Conservation (phyloP, 2,888 invertebrate genomes). For the Hoplodrina blanda region DNA sequence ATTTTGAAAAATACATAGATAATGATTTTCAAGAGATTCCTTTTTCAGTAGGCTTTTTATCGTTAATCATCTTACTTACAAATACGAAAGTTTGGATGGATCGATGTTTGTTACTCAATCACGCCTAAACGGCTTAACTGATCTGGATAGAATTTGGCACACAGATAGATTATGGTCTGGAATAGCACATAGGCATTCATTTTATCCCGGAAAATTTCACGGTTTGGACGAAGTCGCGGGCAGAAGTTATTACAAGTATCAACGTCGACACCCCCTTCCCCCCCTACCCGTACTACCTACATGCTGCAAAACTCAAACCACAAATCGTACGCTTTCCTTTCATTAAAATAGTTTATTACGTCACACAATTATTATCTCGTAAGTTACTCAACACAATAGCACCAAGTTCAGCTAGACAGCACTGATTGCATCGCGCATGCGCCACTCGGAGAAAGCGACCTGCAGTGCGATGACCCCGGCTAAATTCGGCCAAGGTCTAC, state of each 20-base stretch:
- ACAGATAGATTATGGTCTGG: no score
- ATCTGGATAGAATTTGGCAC: no score
- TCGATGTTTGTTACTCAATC: no score
- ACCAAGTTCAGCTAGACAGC: slow-evolving; percentile 65
- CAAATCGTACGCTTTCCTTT: slow-evolving; percentile 22
- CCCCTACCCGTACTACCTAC: background rate
- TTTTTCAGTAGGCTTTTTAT: background rate
- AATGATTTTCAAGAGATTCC: no score
- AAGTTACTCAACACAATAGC: slow-evolving; percentile 62
- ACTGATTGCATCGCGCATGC: slow-evolving; percentile 78
- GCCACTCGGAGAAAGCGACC: slow-evolving; percentile 84
- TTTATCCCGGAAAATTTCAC: no score
- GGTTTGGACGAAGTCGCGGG: no score
- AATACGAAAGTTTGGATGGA: no score
- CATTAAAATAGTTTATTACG: slow-evolving; percentile 51
- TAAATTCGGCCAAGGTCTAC: slow-evolving; percentile 88
- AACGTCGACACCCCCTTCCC: background rate
- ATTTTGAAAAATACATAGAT: background rate
- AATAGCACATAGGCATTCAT: no score
- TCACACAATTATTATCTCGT: slow-evolving; percentile 55
- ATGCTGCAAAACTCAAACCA: background rate
- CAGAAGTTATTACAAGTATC: no score
- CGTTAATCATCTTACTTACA: no score
- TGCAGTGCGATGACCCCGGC: slow-evolving; percentile 79
- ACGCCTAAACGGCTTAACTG: no score